Conservation (phyloP, 2,113 vertebrate genomes). For the Verasper variegatus region DNA sequence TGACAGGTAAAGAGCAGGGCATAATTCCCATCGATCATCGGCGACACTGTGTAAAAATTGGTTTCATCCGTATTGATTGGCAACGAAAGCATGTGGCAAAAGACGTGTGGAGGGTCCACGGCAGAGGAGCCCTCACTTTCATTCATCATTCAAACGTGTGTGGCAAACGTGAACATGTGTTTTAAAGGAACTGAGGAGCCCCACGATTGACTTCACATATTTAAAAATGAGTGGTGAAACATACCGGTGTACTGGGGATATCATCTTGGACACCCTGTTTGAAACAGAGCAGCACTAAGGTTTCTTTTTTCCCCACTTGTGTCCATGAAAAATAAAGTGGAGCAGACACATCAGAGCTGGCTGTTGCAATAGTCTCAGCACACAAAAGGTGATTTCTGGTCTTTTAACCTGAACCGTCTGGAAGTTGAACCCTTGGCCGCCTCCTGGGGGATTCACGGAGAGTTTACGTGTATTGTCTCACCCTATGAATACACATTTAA, state of each 20-base stretch:
- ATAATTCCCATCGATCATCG: conserved; percentile 67
- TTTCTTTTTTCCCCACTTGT: background rate
- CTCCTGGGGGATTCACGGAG: conserved; percentile 14
- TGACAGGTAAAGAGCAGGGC: conserved; percentile 71
- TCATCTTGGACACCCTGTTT: background rate
- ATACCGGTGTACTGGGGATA: background rate
- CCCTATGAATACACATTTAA: conserved; percentile 6
- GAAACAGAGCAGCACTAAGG: background rate
- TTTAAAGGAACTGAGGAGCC: background rate
- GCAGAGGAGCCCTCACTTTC: background rate
- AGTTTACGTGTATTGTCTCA: conserved; percentile 22
- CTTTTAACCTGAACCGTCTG: conserved; percentile 20
- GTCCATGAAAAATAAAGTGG: background rate
- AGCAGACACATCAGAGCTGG: background rate
- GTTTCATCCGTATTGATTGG: conserved; percentile 18
- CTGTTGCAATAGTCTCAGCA: background rate
- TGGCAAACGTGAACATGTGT: background rate
- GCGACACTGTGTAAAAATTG: conserved; percentile 57
- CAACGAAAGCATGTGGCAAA: too few species aligned
- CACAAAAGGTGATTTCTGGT: conserved; percentile 17
- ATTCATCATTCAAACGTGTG: too few species aligned
- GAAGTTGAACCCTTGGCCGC: conserved; percentile 22
- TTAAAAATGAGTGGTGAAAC: background rate
- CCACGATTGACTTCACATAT: background rate
- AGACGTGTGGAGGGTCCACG: too few species aligned